Conservation (phyloP, 2,888 invertebrate genomes). For the Callimorpha dominula region DNA sequence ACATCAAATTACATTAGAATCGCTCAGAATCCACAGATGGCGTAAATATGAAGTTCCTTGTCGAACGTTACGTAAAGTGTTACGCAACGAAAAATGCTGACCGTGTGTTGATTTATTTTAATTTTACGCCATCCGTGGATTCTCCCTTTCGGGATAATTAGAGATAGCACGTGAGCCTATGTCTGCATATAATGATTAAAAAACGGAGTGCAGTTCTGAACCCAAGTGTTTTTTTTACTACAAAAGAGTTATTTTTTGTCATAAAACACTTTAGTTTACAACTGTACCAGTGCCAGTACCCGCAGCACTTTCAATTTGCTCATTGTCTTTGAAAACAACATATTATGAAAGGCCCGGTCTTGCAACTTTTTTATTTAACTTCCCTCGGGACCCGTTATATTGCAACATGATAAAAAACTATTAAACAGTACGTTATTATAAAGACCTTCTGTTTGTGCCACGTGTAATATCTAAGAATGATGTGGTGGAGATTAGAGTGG, state of each 20-base stretch:
- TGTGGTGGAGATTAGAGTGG: not conserved
- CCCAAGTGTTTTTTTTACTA: not conserved
- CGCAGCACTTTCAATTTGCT: slow-evolving; percentile 61
- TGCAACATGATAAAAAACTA: slow-evolving; percentile 6
- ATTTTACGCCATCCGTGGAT: too few species aligned
- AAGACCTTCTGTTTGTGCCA: not conserved
- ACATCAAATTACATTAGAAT: too few species aligned
- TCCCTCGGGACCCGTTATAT: slow-evolving; percentile 8
- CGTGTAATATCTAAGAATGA: not conserved
- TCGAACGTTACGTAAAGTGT: too few species aligned
- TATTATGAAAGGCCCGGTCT: slow-evolving; percentile 51
- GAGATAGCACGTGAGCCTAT: too few species aligned
- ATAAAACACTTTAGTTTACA: slow-evolving; percentile 26
- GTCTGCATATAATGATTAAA: too few species aligned
- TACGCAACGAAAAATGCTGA: too few species aligned
- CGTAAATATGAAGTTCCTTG: too few species aligned
- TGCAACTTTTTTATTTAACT: slow-evolving; percentile 15
- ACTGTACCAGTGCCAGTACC: slow-evolving; percentile 30
- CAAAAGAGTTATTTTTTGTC: not conserved
- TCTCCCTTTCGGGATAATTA: too few species aligned
- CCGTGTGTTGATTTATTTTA: too few species aligned
- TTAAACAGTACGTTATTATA: not conserved
- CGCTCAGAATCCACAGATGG: too few species aligned
- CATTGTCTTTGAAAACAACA: slow-evolving; percentile 65
- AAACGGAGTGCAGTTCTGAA: not conserved